Conservation (phyloP, 53 echinoderm and acorn worm genomes). For the Echinarachnius parma region DNA sequence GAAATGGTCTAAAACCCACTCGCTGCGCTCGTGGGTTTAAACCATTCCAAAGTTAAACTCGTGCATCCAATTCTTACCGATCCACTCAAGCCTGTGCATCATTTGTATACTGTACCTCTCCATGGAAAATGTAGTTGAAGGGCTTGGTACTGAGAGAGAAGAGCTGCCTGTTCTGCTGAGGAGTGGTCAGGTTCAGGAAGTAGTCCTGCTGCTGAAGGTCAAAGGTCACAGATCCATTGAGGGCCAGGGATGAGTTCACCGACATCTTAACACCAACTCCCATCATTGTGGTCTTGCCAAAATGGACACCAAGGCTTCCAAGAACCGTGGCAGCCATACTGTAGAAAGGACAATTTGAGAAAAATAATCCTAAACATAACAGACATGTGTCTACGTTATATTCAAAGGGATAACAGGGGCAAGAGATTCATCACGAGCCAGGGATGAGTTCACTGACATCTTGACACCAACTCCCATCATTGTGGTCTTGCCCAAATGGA, state of each 20-base stretch:
- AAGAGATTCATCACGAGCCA: slow-evolving; percentile 46
- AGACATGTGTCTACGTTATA: no score
- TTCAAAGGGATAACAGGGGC: no score
- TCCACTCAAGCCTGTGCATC: no score
- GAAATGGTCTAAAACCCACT: no score
- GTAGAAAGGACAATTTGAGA: neutral
- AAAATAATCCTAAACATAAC: no score
- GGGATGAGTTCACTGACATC: slow-evolving; percentile 56
- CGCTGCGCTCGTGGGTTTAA: no score
- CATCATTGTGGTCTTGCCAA: slow-evolving; percentile 39
- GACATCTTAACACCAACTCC: slow-evolving; percentile 60
- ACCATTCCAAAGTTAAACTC: no score
- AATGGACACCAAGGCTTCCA: slow-evolving; percentile 55
- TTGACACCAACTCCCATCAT: slow-evolving; percentile 58
- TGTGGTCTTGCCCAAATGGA: slow-evolving; percentile 36
- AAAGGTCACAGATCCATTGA: slow-evolving; percentile 54
- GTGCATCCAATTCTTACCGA: no score
- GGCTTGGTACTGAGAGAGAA: slow-evolving; percentile 60
- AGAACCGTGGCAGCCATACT: slow-evolving; percentile 58
- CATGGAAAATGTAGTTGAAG: slow-evolving; percentile 61
- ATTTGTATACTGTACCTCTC: no score
- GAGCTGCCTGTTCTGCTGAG: slow-evolving; percentile 49
- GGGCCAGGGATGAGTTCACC: slow-evolving; percentile 51
- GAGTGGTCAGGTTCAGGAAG: slow-evolving; percentile 53
- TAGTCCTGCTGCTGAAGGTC: slow-evolving; percentile 50